These are phyloP conservation scores for Megaceryle maxima DNA, from an alignment of 2,113 vertebrate genomes.

Conservation along the genomic window DNA sequence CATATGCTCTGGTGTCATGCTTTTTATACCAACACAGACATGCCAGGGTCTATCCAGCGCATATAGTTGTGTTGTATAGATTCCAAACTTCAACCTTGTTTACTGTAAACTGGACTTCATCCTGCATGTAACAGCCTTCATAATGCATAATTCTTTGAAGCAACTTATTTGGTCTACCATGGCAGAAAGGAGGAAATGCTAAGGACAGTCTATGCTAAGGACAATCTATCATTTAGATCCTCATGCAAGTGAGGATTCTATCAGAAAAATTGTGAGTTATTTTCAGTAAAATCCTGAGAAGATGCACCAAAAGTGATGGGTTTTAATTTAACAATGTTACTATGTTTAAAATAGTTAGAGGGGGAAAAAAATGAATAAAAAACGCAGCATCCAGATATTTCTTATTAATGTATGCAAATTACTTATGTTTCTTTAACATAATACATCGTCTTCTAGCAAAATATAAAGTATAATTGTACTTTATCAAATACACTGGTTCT, in stretches of 20 bases:
- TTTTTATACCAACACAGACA: not conserved
- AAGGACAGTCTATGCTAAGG: not conserved
- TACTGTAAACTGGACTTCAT: not conserved
- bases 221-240: not conserved
- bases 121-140: not conserved
- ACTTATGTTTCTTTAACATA: not conserved
- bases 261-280: not conserved
- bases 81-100: not conserved
- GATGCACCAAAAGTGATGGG: not conserved
- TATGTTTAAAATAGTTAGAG: not conserved
- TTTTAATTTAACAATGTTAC: too few species aligned
- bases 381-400: not conserved
- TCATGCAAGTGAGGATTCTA: not conserved
- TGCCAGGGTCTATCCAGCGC: not conserved
- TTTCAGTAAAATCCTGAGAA: not conserved
- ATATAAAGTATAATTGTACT: not conserved
- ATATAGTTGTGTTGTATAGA: fast-evolving
- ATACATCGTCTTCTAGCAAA: not conserved
- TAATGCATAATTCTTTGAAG: not conserved
- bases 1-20: not conserved
- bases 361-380: not conserved
- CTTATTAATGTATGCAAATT: not conserved
- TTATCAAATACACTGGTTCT: not conserved
- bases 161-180: not conserved
- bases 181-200: not conserved